Conservation (phyloP, 2,888 invertebrate genomes). For the Galeruca laticollis region DNA sequence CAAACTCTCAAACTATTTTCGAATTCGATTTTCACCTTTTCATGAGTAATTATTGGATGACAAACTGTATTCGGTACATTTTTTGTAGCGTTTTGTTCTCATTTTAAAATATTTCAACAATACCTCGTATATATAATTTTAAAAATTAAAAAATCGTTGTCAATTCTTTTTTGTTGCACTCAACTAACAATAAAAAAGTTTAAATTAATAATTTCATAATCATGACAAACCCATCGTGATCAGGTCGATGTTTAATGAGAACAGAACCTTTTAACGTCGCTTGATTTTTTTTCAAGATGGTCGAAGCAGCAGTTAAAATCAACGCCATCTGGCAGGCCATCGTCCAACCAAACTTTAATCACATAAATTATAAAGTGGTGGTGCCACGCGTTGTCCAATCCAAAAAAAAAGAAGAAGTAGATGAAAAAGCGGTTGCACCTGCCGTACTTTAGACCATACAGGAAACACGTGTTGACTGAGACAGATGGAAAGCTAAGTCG, state of each 20-base stretch:
- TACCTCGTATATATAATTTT: too few species aligned
- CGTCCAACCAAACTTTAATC: slow-evolving; percentile 55
- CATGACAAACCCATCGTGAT: background rate
- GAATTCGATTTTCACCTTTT: too few species aligned
- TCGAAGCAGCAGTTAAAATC: slow-evolving; percentile 24
- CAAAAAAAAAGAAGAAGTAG: slow-evolving; percentile 24
- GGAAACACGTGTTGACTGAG: slow-evolving; percentile 52
- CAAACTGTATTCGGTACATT: too few species aligned
- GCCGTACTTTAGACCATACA: slow-evolving; percentile 50
- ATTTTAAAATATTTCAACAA: too few species aligned
- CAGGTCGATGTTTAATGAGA: background rate
- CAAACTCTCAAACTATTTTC: too few species aligned
- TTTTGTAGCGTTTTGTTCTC: too few species aligned
- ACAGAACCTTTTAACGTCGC: background rate
- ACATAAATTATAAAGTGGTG: slow-evolving; percentile 55
- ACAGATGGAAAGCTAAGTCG: slow-evolving; percentile 49
- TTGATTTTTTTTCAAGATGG: slow-evolving; percentile 11
- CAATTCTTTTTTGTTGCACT: too few species aligned
- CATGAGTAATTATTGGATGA: too few species aligned
- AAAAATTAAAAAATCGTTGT: too few species aligned
- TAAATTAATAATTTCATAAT: background rate
- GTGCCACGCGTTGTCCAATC: slow-evolving; percentile 53
- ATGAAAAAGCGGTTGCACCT: slow-evolving; percentile 52
- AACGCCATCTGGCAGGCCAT: slow-evolving; percentile 53
- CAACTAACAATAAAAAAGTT: too few species aligned